Base-by-base conservation (phyloP, 2,888 invertebrate species). In the Drosophila acutilabella region DNA sequence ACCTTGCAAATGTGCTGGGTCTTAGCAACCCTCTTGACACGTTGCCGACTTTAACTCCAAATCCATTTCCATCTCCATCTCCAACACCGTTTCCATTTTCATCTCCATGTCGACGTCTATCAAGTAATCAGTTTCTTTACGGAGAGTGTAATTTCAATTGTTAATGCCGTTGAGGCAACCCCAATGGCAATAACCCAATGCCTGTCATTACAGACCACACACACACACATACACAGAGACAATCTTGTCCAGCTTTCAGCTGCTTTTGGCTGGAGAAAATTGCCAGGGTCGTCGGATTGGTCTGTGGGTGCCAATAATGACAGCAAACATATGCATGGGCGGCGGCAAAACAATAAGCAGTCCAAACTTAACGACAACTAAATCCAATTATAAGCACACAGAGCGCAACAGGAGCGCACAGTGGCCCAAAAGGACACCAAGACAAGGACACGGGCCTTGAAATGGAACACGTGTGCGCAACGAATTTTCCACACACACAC, bases 311-410 rank as follows among this genome's bases (percentile, higher is more conserved):
- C 64, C 77, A 73, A 70, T 73, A 79, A 79, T 69, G 84, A 85
- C 81, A 75, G 65, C 66, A 62, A 79, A 73, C 84, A 85, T 85
- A 85, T 85, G 83, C 71, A 80, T 64, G 71, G 57, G n/a, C 53
- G 64, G 75, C 23, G 47, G 54, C 14, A 64, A 59, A 73, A 82
- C 81, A 81, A 78, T 80, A 79, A 83, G 80, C 76, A 78, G 83
- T 75, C 81, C 74, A 70, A 84, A 66, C 74, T 84, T 77, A 79
- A 80, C 78, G 84, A 86, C 84, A 84, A 83, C 87, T 86, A 85
- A 84, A 85, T 85, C 84, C 86, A 86, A 86, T 85, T 86, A 84
- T 74, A 76, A 70, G 69, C 56, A 57, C 81, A 69, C 69, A 52
- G 73, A 69, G 71, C 76, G 85, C 82, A 78, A 80, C 81, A 76